Percentiles rank a stretch among this genome's conserved stretches.
These are phyloP conservation scores for Erithacus rubecula DNA, from an alignment of 2,797 vertebrate genomes.

Conservation along the genomic window DNA sequence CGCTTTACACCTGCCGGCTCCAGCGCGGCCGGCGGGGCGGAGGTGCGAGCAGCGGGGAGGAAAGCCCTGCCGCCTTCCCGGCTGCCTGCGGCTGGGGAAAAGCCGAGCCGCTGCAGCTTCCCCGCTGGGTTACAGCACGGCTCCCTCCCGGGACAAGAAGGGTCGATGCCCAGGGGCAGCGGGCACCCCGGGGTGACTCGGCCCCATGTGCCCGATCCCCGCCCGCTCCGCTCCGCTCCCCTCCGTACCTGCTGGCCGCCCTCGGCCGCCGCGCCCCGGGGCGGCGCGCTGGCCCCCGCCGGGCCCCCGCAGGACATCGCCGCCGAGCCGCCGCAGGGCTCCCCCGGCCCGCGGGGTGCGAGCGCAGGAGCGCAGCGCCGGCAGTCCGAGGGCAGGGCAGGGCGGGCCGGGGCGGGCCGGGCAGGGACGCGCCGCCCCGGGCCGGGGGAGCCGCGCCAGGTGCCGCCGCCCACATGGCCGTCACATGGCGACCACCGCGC, in stretches of 20 bases:
- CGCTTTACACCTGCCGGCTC: background rate
- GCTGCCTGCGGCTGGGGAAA: background rate
- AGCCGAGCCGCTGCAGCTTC: background rate
- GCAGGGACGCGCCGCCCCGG: background rate
- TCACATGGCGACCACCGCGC: slow-evolving; percentile 56
- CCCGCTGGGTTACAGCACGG: too few species aligned
- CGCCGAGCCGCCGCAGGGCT: background rate
- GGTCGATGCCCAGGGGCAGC: background rate
- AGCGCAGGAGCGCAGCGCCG: background rate
- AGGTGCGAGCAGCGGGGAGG: background rate
- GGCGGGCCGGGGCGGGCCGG: background rate
- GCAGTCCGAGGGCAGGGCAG: background rate
- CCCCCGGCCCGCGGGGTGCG: background rate
- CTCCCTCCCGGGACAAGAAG: background rate
- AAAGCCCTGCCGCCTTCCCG: background rate
- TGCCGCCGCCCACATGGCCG: slow-evolving; percentile 48
- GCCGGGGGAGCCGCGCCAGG: background rate
- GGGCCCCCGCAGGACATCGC: slow-evolving; percentile 69
- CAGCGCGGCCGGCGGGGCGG: background rate
- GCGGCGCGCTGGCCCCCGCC: slow-evolving; percentile 30
- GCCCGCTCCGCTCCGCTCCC: background rate
- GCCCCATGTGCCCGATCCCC: background rate
- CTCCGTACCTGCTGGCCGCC: slow-evolving; percentile 42
- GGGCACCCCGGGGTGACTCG: background rate
- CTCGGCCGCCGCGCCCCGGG: slow-evolving; percentile 38